Conservation (phyloP, 2,113 vertebrate genomes). For the Dicrurus megarhynchus region DNA sequence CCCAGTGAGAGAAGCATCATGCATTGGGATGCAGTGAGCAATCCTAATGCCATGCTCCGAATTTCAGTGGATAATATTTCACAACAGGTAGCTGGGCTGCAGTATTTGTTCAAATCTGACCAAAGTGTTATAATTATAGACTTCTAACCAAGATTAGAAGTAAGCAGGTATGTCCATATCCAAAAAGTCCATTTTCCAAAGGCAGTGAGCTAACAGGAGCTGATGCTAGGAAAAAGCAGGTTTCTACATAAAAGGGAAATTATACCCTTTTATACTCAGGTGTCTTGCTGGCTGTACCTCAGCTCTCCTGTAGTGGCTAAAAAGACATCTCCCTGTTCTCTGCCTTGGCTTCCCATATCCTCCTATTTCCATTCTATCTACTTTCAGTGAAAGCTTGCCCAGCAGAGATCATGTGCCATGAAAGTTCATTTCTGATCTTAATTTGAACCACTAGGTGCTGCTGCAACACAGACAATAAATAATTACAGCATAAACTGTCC, state of each 20-base stretch:
- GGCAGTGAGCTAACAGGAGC: neutral
- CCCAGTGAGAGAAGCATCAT: neutral
- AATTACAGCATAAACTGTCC: neutral
- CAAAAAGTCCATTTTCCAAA: neutral
- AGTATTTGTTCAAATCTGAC: neutral
- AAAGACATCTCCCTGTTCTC: neutral
- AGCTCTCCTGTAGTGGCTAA: neutral
- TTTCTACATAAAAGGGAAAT: neutral
- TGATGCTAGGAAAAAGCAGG: neutral
- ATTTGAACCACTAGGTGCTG: constrained; percentile 62
- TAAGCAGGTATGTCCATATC: neutral
- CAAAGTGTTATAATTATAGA: neutral
- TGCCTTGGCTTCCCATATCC: neutral
- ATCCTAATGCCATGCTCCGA: neutral
- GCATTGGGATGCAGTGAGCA: neutral
- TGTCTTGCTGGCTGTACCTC: neutral
- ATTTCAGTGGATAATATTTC: neutral
- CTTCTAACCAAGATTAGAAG: neutral
- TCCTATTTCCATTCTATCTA: neutral
- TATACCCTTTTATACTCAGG: neutral
- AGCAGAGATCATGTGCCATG: neutral
- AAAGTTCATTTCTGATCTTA: neutral
- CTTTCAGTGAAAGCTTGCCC: neutral
- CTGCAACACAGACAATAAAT: constrained; percentile 42
- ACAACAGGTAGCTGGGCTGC: neutral